Conservation (phyloP, 2,797 vertebrate species). For the Spinibarbus caldwelli region DNA sequence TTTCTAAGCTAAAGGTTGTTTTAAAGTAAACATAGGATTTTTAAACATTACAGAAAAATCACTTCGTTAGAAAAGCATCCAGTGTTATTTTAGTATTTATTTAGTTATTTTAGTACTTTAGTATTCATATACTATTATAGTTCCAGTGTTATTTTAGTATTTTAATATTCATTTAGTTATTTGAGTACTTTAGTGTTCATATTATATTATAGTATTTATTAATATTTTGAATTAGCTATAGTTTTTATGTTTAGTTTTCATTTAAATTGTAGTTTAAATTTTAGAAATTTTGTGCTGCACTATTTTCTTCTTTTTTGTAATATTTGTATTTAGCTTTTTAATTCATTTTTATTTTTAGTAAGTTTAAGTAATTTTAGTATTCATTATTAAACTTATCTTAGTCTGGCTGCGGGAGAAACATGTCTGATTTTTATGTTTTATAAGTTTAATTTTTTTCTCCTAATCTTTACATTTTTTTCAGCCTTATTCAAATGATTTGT, state of each 20-base stretch:
- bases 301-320: not conserved
- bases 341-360: not conserved
- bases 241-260: not conserved
- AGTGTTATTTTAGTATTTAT: not conserved
- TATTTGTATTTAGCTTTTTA: not conserved
- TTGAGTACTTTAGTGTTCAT: not conserved
- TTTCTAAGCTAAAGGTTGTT: not conserved
- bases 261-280: not conserved
- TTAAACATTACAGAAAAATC: not conserved
- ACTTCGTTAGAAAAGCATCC: not conserved
- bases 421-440: not conserved
- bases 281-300: not conserved
- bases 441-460: not conserved
- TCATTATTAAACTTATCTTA: not conserved
- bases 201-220: not conserved
- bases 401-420: not conserved
- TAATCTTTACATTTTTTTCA: not conserved
- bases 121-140: not conserved
- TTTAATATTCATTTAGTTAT: no score
- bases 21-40: not conserved
- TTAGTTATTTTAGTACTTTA: no score
- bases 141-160: no score
- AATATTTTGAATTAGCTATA: not conserved
- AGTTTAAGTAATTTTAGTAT: not conserved
- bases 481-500: not conserved